Evolutionary conservation across 2,113 vertebrate genomes (phyloP), one percentile per base, ranked within the genome.

Genomic region (Ellobius talpinus): DNA sequence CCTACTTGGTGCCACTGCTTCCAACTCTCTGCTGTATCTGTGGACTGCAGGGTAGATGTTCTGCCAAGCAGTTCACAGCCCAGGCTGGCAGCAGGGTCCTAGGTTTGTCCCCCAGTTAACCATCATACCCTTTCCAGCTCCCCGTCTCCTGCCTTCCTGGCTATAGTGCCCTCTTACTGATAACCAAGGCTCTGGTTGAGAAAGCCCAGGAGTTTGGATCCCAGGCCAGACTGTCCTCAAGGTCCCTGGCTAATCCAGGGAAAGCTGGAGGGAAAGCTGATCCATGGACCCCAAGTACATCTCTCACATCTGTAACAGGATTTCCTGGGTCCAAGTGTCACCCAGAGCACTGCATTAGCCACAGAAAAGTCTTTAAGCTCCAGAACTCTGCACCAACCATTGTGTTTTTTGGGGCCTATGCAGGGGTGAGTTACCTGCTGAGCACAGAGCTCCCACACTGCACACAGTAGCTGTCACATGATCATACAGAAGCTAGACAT

Each of bases 31-130:
- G 21, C 45, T 4, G 31, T 45, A 13, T 26, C 63, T n/a, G 39
- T 8, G 5, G 3, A 33, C 68, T 0, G 0, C 0, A 2, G 17
- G 17, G 19, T 13, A 31, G 47, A 21, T 17, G 47, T 6, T 76
- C 58, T 24, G 4, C 0, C 21, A 50, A 76, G 78, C 90, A 1
- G 29, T 50, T 33, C 2, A 0, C 0, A 0, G 5, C 9, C 36
- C 23, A 61, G 23, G 55, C 73, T 90, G 61, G 61, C 47, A 4
- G 0, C 33, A 1, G 4, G 13, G 39, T 2, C 4, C 50, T 74
- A 6, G 55, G 47, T 52, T 29, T 52, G 42, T 19, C 14, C 1
- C 24, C 42, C 0, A n/a, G 79, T 17, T 21, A 31, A 6, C 52
- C 0, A 23, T 13, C 23, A 11, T 5, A 58, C 2, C 72, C 72